Conservation (phyloP, 2,797 vertebrate species). For the Enteromius treurensis region DNA sequence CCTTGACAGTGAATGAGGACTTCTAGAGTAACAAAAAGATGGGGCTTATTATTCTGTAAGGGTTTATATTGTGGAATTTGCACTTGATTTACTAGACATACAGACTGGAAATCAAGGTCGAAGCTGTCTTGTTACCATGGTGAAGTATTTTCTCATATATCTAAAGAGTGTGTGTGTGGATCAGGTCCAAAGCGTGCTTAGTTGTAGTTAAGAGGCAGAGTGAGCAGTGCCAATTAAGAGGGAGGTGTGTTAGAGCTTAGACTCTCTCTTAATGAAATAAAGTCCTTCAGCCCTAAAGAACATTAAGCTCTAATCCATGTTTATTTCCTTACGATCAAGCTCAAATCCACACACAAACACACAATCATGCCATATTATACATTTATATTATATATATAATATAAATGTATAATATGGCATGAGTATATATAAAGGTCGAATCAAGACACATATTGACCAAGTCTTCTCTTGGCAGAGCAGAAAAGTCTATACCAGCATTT, state of each 20-base stretch:
- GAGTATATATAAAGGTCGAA: neutral
- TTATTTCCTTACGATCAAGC: neutral
- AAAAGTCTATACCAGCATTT: conserved; percentile 3
- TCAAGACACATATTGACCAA: neutral
- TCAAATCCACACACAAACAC: neutral
- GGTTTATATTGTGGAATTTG: conserved; percentile 26
- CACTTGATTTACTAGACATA: conserved; percentile 53
- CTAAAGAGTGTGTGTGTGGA: conserved; percentile 20
- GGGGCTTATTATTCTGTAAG: neutral
- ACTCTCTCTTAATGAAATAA: conserved; percentile 36
- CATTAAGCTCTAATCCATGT: neutral
- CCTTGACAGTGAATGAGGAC: conserved; percentile 24
- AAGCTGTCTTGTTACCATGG: conserved; percentile 57
- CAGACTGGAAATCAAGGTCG: conserved; percentile 58
- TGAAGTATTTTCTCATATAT: conserved; percentile 55
- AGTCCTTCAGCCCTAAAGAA: conserved; percentile 13
- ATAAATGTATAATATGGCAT: no score
- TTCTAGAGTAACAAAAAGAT: conserved; percentile 6
- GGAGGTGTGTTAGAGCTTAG: conserved; percentile 1
- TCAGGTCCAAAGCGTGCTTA: conserved; percentile 35
- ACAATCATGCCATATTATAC: no score
- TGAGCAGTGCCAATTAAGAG: conserved; percentile 46
- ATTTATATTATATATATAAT: neutral
- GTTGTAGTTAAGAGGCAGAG: conserved; percentile 33
- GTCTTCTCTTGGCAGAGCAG: neutral